Base-by-base conservation (phyloP, 2,888 invertebrate genomes). In the Sminthurides aquaticus region DNA sequence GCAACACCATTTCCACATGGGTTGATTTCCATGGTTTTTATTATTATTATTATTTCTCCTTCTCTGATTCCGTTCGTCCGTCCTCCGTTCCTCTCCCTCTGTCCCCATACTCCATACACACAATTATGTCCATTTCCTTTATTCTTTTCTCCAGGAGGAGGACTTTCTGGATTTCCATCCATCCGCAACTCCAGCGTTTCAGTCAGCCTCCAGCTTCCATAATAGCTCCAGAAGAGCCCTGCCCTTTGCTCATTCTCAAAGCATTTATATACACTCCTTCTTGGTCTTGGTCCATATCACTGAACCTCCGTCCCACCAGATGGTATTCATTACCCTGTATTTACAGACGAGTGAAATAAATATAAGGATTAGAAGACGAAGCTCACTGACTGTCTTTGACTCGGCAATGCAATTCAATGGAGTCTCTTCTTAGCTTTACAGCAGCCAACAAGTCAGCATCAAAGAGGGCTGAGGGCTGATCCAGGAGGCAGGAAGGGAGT, bases 321-420 rank as follows among this genome's bases (percentile, higher is more conserved):
- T 64, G 64, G 58, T 59, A 58, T 58, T 64, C 64, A 58, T 64
- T 64, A 64, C 49, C 54, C 58, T 64, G 43, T 34, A 64, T 64
- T 64, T 58, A 64, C 64, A 64, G 56, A 57, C 49, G 64, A 27
- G 48, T 34, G 64, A 59, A 58, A 64, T 64, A 64, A 64, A 64
- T 64, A 58, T 34, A 34, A n/a, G n/a, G n/a, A n/a, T n/a, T 34
- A 34, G 15, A 5, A 11, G 43, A 34, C 43, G 5, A 34, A 34
- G 43, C 43, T 34, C 8, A 34, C 43, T 34, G 43, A 34, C 43
- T 34, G 8, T 11, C 43, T 34, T 34, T 34, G 43, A 34, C 43
- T 34, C 43, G 43, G 43, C 15, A 15, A 15, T 11, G 43, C 43
- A 15, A 34, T 34, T 5, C 43, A 34, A 34, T 34, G 5, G 8